These are phyloP conservation scores for Pomatorhinus ruficollis DNA, from an alignment of 2,113 vertebrate genomes.

Conservation along the genomic window DNA sequence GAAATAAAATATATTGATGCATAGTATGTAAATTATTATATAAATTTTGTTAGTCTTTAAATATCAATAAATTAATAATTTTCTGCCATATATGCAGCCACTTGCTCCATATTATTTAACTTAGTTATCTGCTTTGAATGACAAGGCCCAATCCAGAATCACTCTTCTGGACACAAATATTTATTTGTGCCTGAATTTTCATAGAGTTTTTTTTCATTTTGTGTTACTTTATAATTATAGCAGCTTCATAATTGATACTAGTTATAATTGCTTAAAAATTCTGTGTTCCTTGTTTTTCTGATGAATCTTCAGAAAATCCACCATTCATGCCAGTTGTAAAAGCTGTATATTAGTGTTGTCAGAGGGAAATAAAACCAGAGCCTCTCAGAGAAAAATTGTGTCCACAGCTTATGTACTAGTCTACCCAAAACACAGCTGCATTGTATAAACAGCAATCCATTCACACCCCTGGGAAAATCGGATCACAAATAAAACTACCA, in stretches of 20 bases:
- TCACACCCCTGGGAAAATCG: background rate
- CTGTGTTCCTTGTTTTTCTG: background rate
- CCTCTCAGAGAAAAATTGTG: background rate
- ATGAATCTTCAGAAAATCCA: background rate
- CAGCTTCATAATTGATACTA: background rate
- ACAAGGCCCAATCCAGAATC: background rate
- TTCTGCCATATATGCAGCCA: background rate
- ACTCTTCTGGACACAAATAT: background rate
- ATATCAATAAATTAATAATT: background rate
- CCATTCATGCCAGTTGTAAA: background rate
- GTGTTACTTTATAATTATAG: background rate
- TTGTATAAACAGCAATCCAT: slow-evolving; percentile 34
- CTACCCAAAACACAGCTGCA: slow-evolving; percentile 55
- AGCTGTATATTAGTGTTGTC: background rate
- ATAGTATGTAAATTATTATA: background rate
- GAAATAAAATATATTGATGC: background rate
- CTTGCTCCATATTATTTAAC: background rate
- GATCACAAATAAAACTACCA: slow-evolving; percentile 15
- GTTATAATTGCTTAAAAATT: background rate
- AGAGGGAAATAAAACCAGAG: background rate
- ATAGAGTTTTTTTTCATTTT: background rate
- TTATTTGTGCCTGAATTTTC: background rate
- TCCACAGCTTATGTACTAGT: background rate
- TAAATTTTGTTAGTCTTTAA: no score
- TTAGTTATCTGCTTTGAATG: background rate